Base-by-base conservation (phyloP, 2,797 vertebrate species). In the Crax fasciolata region DNA sequence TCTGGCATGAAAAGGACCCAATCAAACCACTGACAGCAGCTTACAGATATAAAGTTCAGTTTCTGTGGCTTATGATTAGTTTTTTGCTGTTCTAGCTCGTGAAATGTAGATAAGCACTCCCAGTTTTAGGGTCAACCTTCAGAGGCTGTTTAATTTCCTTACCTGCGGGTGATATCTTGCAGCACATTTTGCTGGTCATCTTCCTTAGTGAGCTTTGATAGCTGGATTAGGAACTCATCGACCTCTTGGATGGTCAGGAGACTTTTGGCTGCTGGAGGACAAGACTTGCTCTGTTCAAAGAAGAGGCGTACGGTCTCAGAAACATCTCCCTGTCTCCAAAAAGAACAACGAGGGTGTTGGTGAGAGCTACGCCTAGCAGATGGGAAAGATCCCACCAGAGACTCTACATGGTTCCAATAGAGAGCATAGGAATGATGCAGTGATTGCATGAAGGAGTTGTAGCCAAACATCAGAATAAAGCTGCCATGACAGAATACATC, bases 231-330 rank as follows among this genome's bases (percentile, higher is more conserved):
- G 16, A 98, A 99, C 1, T 98, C 98, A 23, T 99, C 99, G 3
- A 99, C 99, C 90, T 99, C 99, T 93, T 99, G 99, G 94, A 99
- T 98, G 76, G 99, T 99, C 86, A 99, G 97, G 30, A 99, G 95
- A 95, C 99, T 99, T 96, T 99, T 99, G 95, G 98, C 77, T 20
- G 99, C 98, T 3, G 99, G 99, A 16, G 99, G 98, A 86, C 99
- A 99, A 6, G 98, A 97, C 94, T 98, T 98, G 97, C 99, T 99
- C 48, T 98, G 98, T 13, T 99, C 99, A 12, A 99, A 99, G 98
- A 99, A 99, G 97, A 99, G 98, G 95, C 99, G 98, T 63, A 99
- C 96, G 0, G 99, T 99, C 97, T 99, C 99, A 0, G 99, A 99
- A 87, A 99, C 99, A 24, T 99, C 99, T 21, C 99, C 99, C 99